phyloP scores from a whole-genome alignment of 2,888 invertebrate species.

The Elegia similella region DNA sequence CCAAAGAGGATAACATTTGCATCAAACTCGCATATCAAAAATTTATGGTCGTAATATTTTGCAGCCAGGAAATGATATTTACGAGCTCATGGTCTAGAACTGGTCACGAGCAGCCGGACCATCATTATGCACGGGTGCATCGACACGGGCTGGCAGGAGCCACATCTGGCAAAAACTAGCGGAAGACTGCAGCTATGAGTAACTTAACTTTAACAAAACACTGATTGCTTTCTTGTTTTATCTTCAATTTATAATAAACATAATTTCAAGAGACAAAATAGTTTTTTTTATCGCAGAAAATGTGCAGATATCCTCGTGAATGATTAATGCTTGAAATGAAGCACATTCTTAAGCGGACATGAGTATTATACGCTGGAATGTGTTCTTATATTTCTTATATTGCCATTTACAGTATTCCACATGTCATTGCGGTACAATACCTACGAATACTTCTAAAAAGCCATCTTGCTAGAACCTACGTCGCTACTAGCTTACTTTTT shows the following conservation, averaged over 20 bases:
- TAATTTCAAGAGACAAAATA: no score
- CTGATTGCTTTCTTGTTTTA: neutral
- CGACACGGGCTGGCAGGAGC: constrained; percentile 2
- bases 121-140: constrained; percentile 14
- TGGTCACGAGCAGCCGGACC: constrained; percentile 8
- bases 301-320: no score
- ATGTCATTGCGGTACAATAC: no score
- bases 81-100: constrained; percentile 3
- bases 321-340: no score
- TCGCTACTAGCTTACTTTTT: no score
- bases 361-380: no score
- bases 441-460: no score
- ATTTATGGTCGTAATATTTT: constrained; percentile 6
- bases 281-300: no score
- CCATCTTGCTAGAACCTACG: no score
- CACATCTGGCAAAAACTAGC: neutral
- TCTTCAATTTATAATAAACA: neutral
- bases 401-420: no score
- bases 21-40: neutral
- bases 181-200: constrained; percentile 3
- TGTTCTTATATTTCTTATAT: no score
- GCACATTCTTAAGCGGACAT: no score
- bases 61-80: constrained; percentile 3
- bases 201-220: constrained; percentile 8
- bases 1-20: neutral